Percentiles rank a stretch among this genome's conserved stretches.
These are phyloP conservation scores for Marisa cornuarietis DNA, from an alignment of 1,140 invertebrate species.

Conservation along the genomic window DNA sequence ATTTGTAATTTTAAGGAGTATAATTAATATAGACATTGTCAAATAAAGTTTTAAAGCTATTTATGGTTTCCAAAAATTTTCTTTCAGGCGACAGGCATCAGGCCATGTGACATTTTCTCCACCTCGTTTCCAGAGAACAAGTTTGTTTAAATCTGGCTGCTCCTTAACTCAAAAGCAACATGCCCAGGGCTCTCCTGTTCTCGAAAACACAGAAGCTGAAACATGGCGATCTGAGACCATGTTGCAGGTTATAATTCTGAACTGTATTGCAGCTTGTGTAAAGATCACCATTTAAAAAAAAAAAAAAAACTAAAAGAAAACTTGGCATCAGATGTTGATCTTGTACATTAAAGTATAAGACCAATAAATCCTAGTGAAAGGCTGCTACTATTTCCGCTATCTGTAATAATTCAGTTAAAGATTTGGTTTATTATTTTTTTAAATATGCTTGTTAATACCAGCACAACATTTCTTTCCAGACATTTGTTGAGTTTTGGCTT, in stretches of 20 bases:
- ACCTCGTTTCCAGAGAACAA: conserved; percentile 24
- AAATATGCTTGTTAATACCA: background rate
- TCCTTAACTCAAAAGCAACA: conserved; percentile 46
- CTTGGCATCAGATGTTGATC: no score
- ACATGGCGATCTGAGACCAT: conserved; percentile 50
- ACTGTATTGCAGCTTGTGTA: no score
- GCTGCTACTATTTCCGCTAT: background rate
- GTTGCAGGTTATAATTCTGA: conserved; percentile 43
- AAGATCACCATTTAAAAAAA: no score
- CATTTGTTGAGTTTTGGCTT: conserved; percentile 87
- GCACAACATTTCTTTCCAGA: conserved; percentile 51
- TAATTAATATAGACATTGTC: no score
- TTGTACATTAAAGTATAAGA: no score
- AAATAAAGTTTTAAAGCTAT: background rate
- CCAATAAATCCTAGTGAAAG: background rate
- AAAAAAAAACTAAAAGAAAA: no score
- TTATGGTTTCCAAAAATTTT: background rate
- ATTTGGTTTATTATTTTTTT: background rate
- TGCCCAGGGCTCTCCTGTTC: conserved; percentile 41
- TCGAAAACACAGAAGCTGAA: conserved; percentile 48
- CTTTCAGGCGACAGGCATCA: conserved; percentile 19
- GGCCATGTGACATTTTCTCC: conserved; percentile 20
- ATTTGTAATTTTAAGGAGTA: no score
- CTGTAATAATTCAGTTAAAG: background rate
- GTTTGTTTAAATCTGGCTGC: conserved; percentile 47